Evolutionary conservation across 2,113 vertebrate genomes (phyloP).

Genomic region (Fulmarus glacialis): DNA sequence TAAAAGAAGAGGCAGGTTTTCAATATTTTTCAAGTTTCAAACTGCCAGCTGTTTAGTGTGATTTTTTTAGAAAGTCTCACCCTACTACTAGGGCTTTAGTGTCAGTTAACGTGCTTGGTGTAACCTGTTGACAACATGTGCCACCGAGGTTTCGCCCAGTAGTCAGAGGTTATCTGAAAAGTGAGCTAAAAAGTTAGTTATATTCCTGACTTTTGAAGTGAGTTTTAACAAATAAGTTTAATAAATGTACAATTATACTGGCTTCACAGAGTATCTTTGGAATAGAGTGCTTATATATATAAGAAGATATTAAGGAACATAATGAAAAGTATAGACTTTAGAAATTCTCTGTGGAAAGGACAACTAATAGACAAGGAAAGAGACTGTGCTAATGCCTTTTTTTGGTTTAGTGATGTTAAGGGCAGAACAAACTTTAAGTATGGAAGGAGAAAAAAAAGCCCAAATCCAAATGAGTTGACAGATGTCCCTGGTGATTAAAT

Average conservation of each 20-base stretch:
- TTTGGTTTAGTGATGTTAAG: background rate
- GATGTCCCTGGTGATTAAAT: conserved; percentile 63
- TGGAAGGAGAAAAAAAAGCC: background rate
- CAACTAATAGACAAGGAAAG: background rate
- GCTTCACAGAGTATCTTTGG: background rate
- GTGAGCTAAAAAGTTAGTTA: background rate
- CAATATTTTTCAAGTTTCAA: background rate
- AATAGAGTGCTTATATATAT: background rate
- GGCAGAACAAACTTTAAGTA: background rate
- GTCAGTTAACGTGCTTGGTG: background rate
- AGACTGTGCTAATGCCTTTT: background rate
- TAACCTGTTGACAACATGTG: background rate
- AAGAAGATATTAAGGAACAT: background rate
- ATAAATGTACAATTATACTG: background rate
- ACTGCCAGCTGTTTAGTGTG: background rate
- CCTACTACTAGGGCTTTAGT: background rate
- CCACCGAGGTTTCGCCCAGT: background rate
- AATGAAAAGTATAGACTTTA: background rate
- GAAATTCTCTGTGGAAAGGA: background rate
- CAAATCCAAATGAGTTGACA: background rate
- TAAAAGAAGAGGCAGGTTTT: background rate
- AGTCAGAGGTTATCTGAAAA: background rate
- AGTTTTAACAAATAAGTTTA: background rate
- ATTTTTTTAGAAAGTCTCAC: background rate
- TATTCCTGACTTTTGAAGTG: background rate